Evolutionary conservation across 2,113 vertebrate species (phyloP), one percentile per base, ranked within the genome.

Genomic region (Turdus rufiventris): DNA sequence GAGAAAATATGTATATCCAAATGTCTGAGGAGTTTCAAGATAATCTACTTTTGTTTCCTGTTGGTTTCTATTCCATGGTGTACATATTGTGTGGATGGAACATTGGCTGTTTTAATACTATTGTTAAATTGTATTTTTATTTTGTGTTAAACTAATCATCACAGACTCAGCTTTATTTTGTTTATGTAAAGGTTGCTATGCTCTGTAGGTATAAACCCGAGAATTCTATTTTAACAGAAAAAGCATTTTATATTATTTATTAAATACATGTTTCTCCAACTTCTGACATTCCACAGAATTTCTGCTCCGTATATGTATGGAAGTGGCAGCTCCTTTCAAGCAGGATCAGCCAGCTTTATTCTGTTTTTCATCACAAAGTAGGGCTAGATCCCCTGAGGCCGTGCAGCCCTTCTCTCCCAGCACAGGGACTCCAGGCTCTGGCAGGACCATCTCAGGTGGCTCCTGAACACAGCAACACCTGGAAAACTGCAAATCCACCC

Each of bases 241-340:
- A 91, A 90, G 85, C 91, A 70, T 98, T 98, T 98, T 97, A 93
- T 97, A 97, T 98, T 97, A 98, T 98, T 98, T 98, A 98, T 98
- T 97, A 97, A 97, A 95, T 94, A 95, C 74, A 61, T 67, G 38
- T 97, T 94, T 90, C 93, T 97, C 97, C 91, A 78, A 96, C 95
- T 84, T 97, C 89, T 92, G 94, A 95, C 96, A 95, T 96, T 97
- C 96, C 97, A 78, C 96, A 87, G 88, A 75, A 62, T 91, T 94
- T 83, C 94, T 96, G 96, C 96, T 95, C 95, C 84, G 4, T 85
- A 10, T 92, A 13, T 88, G 89, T 97, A 29, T 61, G 93, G 96
- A 81, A 77, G 70, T 8, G 63, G 76, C 88, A 61, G 61, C 67
- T 96, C 93, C 88, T 96, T 91, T 91, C 92, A 19, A 50, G 48